Evolutionary conservation across 2,888 invertebrate species (phyloP).

Genomic region (Colostygia pectinataria): DNA sequence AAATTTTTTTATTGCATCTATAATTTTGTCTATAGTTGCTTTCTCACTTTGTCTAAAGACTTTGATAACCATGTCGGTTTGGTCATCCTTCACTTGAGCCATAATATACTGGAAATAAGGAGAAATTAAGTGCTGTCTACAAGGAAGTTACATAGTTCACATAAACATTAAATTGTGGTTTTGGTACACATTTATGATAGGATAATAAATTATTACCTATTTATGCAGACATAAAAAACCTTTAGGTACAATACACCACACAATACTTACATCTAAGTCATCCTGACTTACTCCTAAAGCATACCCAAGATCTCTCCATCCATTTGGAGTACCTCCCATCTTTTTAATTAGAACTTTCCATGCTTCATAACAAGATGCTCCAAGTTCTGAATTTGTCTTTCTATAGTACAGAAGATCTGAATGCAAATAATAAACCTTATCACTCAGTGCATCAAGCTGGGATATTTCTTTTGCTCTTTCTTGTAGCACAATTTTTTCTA

Average conservation of each 20-base stretch:
- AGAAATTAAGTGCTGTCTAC: not conserved
- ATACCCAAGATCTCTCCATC: constrained; percentile 70
- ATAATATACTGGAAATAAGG: constrained; percentile 72
- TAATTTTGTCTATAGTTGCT: constrained; percentile 79
- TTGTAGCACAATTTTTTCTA: constrained; percentile 59
- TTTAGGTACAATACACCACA: too few species aligned
- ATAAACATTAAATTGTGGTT: too few species aligned
- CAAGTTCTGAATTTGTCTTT: constrained; percentile 63
- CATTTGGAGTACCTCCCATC: constrained; percentile 67
- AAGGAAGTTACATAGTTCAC: too few species aligned
- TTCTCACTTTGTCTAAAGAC: constrained; percentile 77
- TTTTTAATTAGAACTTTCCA: constrained; percentile 68
- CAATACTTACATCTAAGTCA: constrained; percentile 67
- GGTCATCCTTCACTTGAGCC: constrained; percentile 78
- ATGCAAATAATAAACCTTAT: constrained; percentile 68
- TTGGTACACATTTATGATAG: too few species aligned
- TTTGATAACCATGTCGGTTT: constrained; percentile 78
- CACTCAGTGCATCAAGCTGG: constrained; percentile 59
- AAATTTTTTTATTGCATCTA: constrained; percentile 73
- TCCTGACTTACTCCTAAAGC: constrained; percentile 59
- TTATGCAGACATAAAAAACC: too few species aligned
- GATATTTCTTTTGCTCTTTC: constrained; percentile 64
- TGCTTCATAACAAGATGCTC: constrained; percentile 64
- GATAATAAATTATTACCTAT: too few species aligned
- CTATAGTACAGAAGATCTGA: constrained; percentile 70